A percentile compares a stretch with the other conserved stretches of the same genome.
phyloP scores from a whole-genome alignment of 2,888 invertebrate species.

The Eupithecia subumbrata region DNA sequence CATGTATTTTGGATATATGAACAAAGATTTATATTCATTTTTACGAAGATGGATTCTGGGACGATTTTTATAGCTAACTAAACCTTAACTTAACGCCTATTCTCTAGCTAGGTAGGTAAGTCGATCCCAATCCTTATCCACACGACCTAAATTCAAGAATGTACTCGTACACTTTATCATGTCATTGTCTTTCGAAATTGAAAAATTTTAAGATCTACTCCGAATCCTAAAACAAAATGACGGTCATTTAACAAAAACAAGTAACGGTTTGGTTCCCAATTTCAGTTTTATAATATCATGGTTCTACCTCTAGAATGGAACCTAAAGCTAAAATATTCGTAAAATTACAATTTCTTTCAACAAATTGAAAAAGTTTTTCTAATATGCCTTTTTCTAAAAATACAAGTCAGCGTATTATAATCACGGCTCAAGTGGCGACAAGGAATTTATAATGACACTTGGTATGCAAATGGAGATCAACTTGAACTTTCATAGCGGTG shows the following conservation, averaged over 20 bases:
- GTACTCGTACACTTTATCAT: not conserved
- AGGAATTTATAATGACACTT: slow-evolving; percentile 70
- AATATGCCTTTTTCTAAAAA: slow-evolving; percentile 22
- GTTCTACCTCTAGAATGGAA: not conserved
- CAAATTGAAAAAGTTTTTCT: not conserved
- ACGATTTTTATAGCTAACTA: not conserved
- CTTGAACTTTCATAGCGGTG: slow-evolving; percentile 39
- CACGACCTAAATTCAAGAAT: no score
- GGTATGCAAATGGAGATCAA: slow-evolving; percentile 62
- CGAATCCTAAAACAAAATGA: not conserved
- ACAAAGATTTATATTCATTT: not conserved
- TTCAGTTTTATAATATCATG: not conserved
- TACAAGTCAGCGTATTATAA: slow-evolving; percentile 60
- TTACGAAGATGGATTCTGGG: not conserved
- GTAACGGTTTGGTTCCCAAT: not conserved
- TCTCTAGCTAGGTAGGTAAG: not conserved
- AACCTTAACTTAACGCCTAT: not conserved
- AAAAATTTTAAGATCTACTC: not conserved
- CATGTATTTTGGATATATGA: not conserved
- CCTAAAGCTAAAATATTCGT: not conserved
- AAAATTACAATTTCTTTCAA: not conserved
- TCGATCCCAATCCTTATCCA: no score
- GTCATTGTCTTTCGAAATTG: not conserved
- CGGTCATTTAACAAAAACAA: not conserved
- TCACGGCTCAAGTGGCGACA: slow-evolving; percentile 55